Conservation (phyloP, 2,797 vertebrate species). For the Poecilia velifera region DNA sequence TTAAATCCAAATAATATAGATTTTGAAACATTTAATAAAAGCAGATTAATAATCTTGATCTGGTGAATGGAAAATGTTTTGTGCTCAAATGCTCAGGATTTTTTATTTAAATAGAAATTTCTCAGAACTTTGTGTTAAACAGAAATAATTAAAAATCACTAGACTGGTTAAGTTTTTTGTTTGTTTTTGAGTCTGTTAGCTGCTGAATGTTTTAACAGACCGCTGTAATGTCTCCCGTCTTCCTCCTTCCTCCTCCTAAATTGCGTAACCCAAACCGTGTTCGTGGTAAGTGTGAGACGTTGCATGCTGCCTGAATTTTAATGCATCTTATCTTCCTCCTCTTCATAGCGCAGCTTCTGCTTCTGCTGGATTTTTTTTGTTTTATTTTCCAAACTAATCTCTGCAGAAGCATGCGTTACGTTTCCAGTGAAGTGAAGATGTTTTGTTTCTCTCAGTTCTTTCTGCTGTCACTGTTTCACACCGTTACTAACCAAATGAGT, state of each 20-base stretch:
- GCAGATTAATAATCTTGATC: background rate
- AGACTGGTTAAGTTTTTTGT: background rate
- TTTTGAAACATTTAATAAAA: background rate
- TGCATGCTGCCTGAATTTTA: slow-evolving; percentile 95
- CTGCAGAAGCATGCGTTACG: slow-evolving; percentile 22
- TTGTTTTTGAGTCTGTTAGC: slow-evolving; percentile 32
- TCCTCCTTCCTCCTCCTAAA: slow-evolving; percentile 74
- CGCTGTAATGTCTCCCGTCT: slow-evolving; percentile 90
- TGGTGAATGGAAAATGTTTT: background rate
- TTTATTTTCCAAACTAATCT: slow-evolving; percentile 12
- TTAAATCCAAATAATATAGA: background rate
- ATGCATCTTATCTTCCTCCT: slow-evolving; percentile 84
- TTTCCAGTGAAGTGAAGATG: slow-evolving; percentile 7
- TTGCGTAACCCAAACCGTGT: slow-evolving; percentile 92
- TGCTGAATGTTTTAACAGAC: slow-evolving; percentile 80
- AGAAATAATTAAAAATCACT: slow-evolving; percentile 2
- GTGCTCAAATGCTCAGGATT: background rate
- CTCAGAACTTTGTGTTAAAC: background rate
- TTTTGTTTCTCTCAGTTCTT: slow-evolving; percentile 16
- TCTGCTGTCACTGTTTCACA: slow-evolving; percentile 13
- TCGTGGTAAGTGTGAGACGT: slow-evolving; percentile 97
- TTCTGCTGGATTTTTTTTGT: slow-evolving; percentile 2
- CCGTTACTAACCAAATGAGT: slow-evolving; percentile 25
- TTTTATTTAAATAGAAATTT: background rate
- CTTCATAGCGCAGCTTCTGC: slow-evolving; percentile 45